Conservation (phyloP, 2,113 vertebrate genomes). For the Athene cunicularia region DNA sequence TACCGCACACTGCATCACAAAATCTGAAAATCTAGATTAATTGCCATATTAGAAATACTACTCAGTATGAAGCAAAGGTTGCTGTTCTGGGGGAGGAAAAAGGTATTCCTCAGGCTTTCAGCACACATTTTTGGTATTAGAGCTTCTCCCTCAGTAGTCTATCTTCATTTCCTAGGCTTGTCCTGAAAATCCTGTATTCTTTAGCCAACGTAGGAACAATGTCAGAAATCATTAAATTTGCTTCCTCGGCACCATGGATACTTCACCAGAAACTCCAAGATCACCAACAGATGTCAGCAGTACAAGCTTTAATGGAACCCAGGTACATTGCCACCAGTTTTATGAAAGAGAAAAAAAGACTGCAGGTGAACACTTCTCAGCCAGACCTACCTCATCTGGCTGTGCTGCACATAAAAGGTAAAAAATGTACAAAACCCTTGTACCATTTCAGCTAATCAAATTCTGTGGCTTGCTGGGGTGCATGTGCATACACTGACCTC, state of each 20-base stretch:
- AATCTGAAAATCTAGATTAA: neutral
- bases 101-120: neutral
- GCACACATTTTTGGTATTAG: neutral
- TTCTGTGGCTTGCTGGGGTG: neutral
- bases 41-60: neutral
- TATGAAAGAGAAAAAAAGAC: neutral
- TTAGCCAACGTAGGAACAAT: neutral
- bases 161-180: neutral
- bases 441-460: conserved; percentile 33
- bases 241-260: neutral
- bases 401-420: neutral
- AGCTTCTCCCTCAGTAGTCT: neutral
- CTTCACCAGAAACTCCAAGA: neutral
- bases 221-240: neutral
- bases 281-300: neutral
- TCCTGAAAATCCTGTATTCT: neutral
- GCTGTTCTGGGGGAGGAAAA: neutral
- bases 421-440: neutral
- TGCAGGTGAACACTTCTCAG: neutral
- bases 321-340: neutral
- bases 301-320: neutral
- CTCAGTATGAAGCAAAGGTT: neutral
- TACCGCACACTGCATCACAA: neutral
- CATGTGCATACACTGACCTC: neutral
- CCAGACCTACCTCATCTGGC: neutral